phyloP scores from a whole-genome alignment of 1,140 invertebrate species.

The Galendromus occidentalis region DNA sequence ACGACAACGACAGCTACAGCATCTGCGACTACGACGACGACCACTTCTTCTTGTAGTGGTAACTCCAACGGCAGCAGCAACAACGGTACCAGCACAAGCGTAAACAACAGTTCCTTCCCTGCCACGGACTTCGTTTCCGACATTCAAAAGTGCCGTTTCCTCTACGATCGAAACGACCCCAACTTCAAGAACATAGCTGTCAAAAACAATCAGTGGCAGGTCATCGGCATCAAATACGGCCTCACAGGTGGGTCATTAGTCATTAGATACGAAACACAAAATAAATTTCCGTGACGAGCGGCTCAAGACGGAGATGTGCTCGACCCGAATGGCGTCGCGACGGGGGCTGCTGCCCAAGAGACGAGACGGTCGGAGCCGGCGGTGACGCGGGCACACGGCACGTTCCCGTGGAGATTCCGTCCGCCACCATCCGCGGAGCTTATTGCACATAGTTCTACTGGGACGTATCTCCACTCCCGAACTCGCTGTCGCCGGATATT shows the following conservation, averaged over 20 bases:
- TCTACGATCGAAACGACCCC: constrained; percentile 1
- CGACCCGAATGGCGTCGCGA: too few species aligned
- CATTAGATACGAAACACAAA: too few species aligned
- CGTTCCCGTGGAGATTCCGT: too few species aligned
- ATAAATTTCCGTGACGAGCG: too few species aligned
- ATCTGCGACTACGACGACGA: not conserved
- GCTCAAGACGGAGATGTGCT: too few species aligned
- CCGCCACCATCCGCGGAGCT: too few species aligned
- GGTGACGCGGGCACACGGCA: too few species aligned
- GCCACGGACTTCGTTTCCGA: not conserved
- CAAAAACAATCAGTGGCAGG: constrained; percentile 1
- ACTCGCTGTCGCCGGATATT: too few species aligned
- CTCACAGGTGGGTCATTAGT: not conserved
- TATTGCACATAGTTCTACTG: too few species aligned
- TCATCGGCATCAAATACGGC: constrained; percentile 6
- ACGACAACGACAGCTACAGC: not conserved
- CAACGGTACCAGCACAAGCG: not conserved
- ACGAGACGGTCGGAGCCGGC: too few species aligned
- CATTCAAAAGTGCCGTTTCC: not conserved
- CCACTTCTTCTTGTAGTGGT: not conserved
- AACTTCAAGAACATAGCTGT: constrained; percentile 9
- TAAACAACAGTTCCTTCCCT: not conserved
- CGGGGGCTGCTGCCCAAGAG: too few species aligned
- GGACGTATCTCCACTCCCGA: too few species aligned
- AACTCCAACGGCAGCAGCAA: not conserved